Base-by-base conservation (phyloP, 1,140 invertebrate genomes). In the Sinonovacula constricta region DNA sequence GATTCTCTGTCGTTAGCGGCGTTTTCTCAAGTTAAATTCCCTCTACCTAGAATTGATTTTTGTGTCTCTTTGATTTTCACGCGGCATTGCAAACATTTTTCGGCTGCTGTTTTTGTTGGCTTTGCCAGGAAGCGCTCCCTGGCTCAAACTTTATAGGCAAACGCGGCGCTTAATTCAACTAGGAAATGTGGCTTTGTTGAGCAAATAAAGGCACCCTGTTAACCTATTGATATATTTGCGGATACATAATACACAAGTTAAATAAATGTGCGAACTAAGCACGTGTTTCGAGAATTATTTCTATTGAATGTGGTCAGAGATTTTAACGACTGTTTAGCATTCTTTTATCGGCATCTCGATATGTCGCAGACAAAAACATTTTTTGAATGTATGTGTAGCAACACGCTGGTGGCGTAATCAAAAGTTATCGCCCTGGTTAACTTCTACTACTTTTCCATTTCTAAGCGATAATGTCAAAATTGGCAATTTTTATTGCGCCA, bases 181-280 rank as follows among this genome's bases (percentile, higher is more conserved):
- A 7, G 39, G 24, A 31, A 34, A 1, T 26, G 49, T 62, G 33
- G 54, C 7, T 62, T 72, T 62, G 56, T 7, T 45, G 39, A 31
- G 57, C 24, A 74, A 74, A 74, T 30, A 70, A 54, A 59, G 54
- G 31, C 33, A 22, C 45, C 62, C 63, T 74, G 26, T 28, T 22
- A 26, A 49, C 24, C 3, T 74, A 74, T 74, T 74, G 70, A 74
- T 74, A 74, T 74, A 74, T 74, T 74, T 74, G 59, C 63, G 51
- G 34, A 49, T 34, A 74, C 62, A 74, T 36, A 74, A 53, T 63
- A 28, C 24, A 15, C n/a, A 1, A 36, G 39, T 63, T 74, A 74
- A 74, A 74, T 74, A 74, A 51, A 74, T 74, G 70, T 74, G 70
- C 56, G 70, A 74, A 74, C 70, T 7, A 24, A 36, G 22, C 70